Evolutionary conservation across 2,113 vertebrate species (phyloP), one percentile per base, ranked within the genome.

Genomic region (Terrapene triunguis): DNA sequence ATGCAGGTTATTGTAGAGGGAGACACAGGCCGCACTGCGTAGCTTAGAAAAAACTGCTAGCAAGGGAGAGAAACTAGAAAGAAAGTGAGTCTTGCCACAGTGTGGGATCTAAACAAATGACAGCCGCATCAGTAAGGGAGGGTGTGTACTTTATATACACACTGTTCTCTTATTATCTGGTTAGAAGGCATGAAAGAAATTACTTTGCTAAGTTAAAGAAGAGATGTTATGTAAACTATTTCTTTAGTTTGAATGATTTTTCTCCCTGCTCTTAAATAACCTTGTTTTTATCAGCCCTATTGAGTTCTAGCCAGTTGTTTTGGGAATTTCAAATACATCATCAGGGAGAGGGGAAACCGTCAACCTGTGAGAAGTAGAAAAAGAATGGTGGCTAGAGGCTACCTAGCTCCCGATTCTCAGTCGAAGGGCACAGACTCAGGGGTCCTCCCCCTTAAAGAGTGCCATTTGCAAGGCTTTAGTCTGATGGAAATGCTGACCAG

Each of bases 171-270:
- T 74, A 80, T 1, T 32, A 10, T 2, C 79, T 21, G n/a, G 84
- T 27, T 3, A 3, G 3, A 24, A 5, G 59, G 89, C 88, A 65
- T 89, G 88, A 24, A 51, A 27, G 79, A 81, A 55, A 1, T 24
- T 82, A n/a, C 92, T 89, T 95, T 76, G 84, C 94, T 89, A 89
- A 90, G 84, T 87, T 83, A 1, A 89, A 74, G 65, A 72, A 38
- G 87, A 95, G 90, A 93, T 94, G 92, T 94, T 93, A 85, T 90
- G 87, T 90, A 95, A 96, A 90, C 89, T 89, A 82, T 94, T 96
- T 90, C 94, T 96, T 93, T 89, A 90, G 85, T 94, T 97, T 93
- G 95, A 95, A 96, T 96, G 94, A 96, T 96, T 96, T 96, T 92
- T 96, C 94, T 95, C 92, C 81, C 89, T 95, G 85, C 94, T 93